Conservation (phyloP, 2,113 vertebrate genomes). For the Misgurnus anguillicaudatus region DNA sequence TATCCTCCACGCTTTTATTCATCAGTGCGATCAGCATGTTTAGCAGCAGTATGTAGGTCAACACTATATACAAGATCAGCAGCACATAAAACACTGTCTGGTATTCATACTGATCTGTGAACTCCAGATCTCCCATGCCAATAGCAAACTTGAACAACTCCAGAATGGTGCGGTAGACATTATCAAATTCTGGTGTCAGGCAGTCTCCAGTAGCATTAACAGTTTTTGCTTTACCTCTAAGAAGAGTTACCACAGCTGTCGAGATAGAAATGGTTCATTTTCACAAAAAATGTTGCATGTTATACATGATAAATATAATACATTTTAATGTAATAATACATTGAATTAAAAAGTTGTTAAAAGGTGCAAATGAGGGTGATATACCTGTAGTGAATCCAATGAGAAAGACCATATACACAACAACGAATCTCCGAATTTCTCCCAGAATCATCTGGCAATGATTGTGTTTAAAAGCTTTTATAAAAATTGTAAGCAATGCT, state of each 20-base stretch:
- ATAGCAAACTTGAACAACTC: conserved; percentile 98
- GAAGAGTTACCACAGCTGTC: conserved; percentile 90
- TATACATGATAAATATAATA: too few relatives aligned
- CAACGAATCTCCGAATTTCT: conserved; percentile 89
- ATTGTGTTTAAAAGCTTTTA: background rate
- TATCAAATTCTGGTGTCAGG: conserved; percentile 71
- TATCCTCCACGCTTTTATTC: conserved; percentile 89
- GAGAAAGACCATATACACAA: conserved; percentile 92
- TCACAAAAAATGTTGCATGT: background rate
- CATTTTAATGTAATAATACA: too few relatives aligned
- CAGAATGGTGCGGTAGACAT: conserved; percentile 84
- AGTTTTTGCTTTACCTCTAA: conserved; percentile 55
- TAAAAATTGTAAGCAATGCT: background rate
- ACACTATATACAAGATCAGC: conserved; percentile 88
- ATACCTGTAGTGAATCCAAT: conserved; percentile 92
- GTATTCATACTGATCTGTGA: conserved; percentile 86
- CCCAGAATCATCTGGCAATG: conserved; percentile 85
- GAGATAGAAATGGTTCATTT: background rate
- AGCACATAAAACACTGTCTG: conserved; percentile 87
- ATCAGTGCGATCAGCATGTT: conserved; percentile 98
- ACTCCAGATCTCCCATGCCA: conserved; percentile 97
- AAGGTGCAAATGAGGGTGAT: conserved; percentile 33
- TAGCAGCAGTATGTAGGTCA: conserved; percentile 96
- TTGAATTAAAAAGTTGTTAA: too few relatives aligned
- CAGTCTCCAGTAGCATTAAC: background rate